Evolutionary conservation across 1,140 invertebrate species (phyloP).

Genomic region (Stratiolaelaps scimitus): DNA sequence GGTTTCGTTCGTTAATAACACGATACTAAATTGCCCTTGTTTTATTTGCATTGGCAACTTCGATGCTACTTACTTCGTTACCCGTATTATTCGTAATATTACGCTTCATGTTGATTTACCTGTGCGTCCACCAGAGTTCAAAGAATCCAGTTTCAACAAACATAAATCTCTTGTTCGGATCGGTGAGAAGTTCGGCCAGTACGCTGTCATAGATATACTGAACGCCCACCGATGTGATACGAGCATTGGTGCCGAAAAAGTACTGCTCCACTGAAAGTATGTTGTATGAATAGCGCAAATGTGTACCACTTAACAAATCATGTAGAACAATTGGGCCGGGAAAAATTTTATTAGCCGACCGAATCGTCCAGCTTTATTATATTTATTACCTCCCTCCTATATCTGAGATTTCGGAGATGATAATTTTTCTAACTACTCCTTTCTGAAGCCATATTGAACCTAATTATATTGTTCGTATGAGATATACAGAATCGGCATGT

Average conservation of each 20-base stretch:
- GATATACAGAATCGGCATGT: too few relatives aligned
- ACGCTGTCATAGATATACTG: slow-evolving; percentile 47
- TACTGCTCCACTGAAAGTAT: slow-evolving; percentile 7
- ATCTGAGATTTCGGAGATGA: neutral
- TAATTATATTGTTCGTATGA: too few relatives aligned
- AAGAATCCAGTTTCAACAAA: slow-evolving; percentile 49
- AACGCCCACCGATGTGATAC: slow-evolving; percentile 34
- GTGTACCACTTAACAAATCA: too few relatives aligned
- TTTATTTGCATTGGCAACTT: slow-evolving; percentile 1
- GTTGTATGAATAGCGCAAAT: too few relatives aligned
- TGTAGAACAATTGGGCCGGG: too few relatives aligned
- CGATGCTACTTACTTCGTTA: neutral
- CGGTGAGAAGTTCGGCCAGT: slow-evolving; percentile 40
- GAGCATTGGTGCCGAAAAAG: slow-evolving; percentile 7
- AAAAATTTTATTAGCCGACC: too few relatives aligned
- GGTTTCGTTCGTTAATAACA: too few relatives aligned
- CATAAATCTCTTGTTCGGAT: slow-evolving; percentile 40
- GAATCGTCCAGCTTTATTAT: neutral
- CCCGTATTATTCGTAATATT: slow-evolving; percentile 19
- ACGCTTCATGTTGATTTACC: slow-evolving; percentile 40
- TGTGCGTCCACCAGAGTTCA: slow-evolving; percentile 45
- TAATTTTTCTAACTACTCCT: too few relatives aligned
- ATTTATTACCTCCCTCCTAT: neutral
- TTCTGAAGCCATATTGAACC: too few relatives aligned
- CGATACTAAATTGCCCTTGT: too few relatives aligned